Evolutionary conservation across 2,888 invertebrate species (phyloP), one percentile per base, ranked within the genome.

Genomic region (Eristalinus sepulchralis): DNA sequence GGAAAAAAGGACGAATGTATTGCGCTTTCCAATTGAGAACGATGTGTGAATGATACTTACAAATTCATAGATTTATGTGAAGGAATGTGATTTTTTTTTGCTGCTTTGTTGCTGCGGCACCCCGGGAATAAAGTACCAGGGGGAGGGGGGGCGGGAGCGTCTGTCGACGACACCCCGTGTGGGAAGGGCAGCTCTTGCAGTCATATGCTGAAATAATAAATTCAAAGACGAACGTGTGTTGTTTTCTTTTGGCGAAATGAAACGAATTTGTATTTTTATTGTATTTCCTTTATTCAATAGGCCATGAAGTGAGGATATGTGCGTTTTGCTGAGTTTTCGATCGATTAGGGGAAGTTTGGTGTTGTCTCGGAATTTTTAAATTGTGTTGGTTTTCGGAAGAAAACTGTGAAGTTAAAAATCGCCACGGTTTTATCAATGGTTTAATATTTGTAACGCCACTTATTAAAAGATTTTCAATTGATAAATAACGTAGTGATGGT

Each of bases 51-150:
- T 83, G 78, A 85, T 85, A 82, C 79, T 80, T 64, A 71, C 83
- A 86, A 86, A 86, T 86, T 86, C 86, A 86, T 86, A 83, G 86
- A 83, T 86, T 86, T 86, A 86, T 83, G 75, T 78, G 73, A 86
- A 73, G 59, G 66, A 83, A 71, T 81, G 39, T 5, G 55, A 47
- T 47, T 60, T 66, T 66, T 47, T 39, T 64, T 22, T 53, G 20
- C 31, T 55, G 31, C 13, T 73, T 27, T 17, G 36, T 17, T 22
- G 22, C 63, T 22, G 11, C 31, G 27, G 36, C 20, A 13, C 39
- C 20, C 27, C 2, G 5, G 27, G 27, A 27, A 27, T 5, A 27
- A 27, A 27, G 27, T 5, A 27, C 27, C 27, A 27, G 5, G 2
- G 5, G 80, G 64, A 71, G 60, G 55, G 60, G 22, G 34, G 63